Conservation (phyloP, 1,140 invertebrate genomes). For the Achatina immaculata region DNA sequence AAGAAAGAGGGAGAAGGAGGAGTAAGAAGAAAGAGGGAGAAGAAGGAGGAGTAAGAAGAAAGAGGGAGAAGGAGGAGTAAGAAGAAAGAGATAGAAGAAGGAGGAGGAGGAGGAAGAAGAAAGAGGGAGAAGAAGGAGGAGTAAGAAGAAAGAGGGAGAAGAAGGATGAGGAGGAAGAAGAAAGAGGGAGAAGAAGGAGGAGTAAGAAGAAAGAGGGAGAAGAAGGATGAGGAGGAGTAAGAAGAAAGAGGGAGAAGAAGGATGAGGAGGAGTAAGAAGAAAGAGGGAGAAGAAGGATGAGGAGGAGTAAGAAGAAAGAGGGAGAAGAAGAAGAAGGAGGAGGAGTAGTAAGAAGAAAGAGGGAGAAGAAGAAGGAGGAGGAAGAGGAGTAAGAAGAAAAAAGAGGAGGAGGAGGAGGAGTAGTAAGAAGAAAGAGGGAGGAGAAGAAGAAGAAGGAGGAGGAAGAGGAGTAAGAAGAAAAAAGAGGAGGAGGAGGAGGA, state of each 20-base stretch:
- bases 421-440: no score
- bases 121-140: no score
- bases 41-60: background rate
- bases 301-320: background rate
- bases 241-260: background rate
- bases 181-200: background rate
- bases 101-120: background rate
- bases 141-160: background rate
- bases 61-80: background rate
- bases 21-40: background rate
- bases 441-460: no score
- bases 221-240: background rate
- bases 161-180: background rate
- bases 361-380: background rate
- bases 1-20: background rate
- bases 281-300: background rate
- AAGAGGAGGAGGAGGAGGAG: no score
- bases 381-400: background rate
- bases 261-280: background rate
- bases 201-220: background rate
- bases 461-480: no score
- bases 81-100: background rate
- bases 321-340: background rate
- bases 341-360: no score
- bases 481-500: constrained; percentile 1